Percentiles rank a stretch among this genome's conserved stretches.
Evolutionary conservation across 2,797 vertebrate genomes (phyloP).

Genomic region (Myotis daubentonii): DNA sequence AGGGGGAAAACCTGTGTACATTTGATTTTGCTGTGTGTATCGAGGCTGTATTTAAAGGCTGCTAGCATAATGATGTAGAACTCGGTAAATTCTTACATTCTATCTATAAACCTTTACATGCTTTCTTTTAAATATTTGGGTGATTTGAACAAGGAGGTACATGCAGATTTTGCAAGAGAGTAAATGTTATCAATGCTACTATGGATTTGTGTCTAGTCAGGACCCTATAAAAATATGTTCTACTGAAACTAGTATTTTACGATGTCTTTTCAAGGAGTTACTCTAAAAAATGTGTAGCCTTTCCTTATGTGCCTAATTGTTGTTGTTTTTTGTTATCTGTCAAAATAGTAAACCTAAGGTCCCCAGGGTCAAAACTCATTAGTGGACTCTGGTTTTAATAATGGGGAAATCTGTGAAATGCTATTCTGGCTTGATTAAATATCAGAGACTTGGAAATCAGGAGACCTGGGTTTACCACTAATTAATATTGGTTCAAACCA

Average conservation of each 20-base stretch:
- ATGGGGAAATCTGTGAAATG: constrained; percentile 17
- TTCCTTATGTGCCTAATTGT: background rate
- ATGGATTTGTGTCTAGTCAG: background rate
- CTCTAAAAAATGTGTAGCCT: background rate
- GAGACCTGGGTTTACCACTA: background rate
- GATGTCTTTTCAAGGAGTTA: background rate
- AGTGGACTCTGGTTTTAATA: constrained; percentile 27
- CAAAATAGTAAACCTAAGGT: constrained; percentile 3
- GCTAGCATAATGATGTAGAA: constrained; percentile 14
- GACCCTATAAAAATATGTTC: background rate
- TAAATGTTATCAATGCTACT: constrained; percentile 8
- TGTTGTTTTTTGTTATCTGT: background rate
- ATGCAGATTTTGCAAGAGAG: background rate
- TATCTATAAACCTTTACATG: background rate
- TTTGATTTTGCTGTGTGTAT: constrained; percentile 71
- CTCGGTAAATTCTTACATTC: background rate
- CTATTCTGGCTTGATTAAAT: constrained; percentile 13
- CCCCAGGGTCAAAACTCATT: background rate
- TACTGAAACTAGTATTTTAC: constrained; percentile 34
- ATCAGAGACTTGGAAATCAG: constrained; percentile 22
- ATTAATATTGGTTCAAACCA: constrained; percentile 1
- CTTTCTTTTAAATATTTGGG: background rate
- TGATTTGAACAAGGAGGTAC: background rate
- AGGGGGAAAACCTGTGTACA: constrained; percentile 36
- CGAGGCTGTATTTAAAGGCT: constrained; percentile 64